phyloP scores from a whole-genome alignment of 1,140 invertebrate genomes.

The Samia ricini region DNA sequence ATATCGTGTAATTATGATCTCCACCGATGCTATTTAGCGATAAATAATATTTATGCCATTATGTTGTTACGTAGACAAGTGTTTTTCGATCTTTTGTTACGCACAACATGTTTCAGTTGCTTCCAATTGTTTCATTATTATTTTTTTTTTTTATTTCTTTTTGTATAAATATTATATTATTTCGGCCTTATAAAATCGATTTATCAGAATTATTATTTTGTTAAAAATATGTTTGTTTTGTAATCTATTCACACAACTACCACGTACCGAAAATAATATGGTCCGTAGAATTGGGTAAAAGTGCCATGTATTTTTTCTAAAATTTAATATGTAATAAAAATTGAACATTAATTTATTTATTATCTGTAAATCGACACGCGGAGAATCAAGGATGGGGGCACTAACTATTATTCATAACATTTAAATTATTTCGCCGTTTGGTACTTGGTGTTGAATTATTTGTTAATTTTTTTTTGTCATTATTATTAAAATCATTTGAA shows the following conservation, averaged over 20 bases:
- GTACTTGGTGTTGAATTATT: slow-evolving; percentile 65
- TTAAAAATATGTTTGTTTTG: slow-evolving; percentile 48
- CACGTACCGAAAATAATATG: slow-evolving; percentile 66
- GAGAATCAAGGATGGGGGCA: slow-evolving; percentile 47
- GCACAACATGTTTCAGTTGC: slow-evolving; percentile 60
- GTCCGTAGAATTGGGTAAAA: slow-evolving; percentile 64
- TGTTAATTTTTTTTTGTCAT: slow-evolving; percentile 45
- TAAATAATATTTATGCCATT: slow-evolving; percentile 72
- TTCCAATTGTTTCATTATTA: slow-evolving; percentile 61
- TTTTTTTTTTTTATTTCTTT: slow-evolving; percentile 7
- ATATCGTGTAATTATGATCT: slow-evolving; percentile 76
- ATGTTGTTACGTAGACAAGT: slow-evolving; percentile 63
- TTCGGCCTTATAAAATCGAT: slow-evolving; percentile 59
- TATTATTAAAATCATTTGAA: slow-evolving; percentile 36
- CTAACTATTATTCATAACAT: slow-evolving; percentile 40
- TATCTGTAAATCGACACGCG: slow-evolving; percentile 31
- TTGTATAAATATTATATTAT: slow-evolving; percentile 55
- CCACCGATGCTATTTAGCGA: slow-evolving; percentile 76
- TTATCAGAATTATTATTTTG: slow-evolving; percentile 60
- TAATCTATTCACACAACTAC: slow-evolving; percentile 53
- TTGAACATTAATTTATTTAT: slow-evolving; percentile 66
- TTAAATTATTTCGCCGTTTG: slow-evolving; percentile 62
- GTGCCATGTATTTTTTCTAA: slow-evolving; percentile 77
- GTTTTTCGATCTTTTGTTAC: slow-evolving; percentile 44
- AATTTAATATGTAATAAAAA: neutral